Evolutionary conservation across 1,140 invertebrate genomes (phyloP), one percentile per base, ranked within the genome.

Genomic region (Halyomorpha halys): DNA sequence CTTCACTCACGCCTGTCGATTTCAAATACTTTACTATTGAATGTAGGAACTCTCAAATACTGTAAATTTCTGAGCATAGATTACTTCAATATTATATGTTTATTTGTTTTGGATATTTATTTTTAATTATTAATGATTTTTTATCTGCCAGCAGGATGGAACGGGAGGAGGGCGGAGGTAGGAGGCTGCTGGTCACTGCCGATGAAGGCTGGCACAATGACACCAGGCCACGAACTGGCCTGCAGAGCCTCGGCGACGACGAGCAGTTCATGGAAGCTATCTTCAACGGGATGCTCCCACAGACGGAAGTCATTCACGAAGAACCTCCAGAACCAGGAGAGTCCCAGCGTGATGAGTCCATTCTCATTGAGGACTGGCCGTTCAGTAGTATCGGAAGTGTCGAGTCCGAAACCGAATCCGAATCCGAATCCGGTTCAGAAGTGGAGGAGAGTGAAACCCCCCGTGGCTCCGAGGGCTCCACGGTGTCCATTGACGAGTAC

Each of bases 241-340:
- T 61, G 19, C 60, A 61, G 44, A 66, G 65, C 18, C 61, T 66
- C 19, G 65, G 65, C 4, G 61, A 59, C 53, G 65, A 66, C 9
- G 21, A 45, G 3, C 25, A 53, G 47, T 66, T 66, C 65, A 30
- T 66, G 49, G 65, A 66, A 18, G 65, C 65, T 51, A 66, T 66
- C 27, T 30, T 66, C 49, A 51, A 51, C 9, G 51, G 61, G 30
- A 66, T 66, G 59, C 60, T 66, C 11, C 51, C 61, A n/a, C 49
- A 18, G 34, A 23, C 61, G 14, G 61, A n/a, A 21, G 19, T n/a
- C 44, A 27, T 19, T 14, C 44, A 30, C 1, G 18, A 30, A 11
- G 54, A 61, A 16, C 27, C 64, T 15, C 3, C 51, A 13, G 59
- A 44, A 6, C 15, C 51, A 23, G 59, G 23, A 6, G 19, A 39